phyloP scores from a whole-genome alignment of 2,888 invertebrate species.

The Clistopyga incitator region DNA sequence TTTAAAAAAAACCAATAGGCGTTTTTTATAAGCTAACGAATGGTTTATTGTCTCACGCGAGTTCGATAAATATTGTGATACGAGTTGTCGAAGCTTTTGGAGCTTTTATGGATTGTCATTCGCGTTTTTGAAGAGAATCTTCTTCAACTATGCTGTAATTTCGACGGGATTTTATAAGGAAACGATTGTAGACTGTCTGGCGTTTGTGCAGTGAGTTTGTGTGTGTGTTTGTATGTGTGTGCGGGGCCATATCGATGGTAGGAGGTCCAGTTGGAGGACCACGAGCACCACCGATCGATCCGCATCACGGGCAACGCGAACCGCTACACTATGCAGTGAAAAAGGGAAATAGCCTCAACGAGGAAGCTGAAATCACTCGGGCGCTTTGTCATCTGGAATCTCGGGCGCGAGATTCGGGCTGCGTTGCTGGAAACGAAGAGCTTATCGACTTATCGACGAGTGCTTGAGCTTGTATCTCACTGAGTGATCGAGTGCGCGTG shows the following conservation, averaged over 20 bases:
- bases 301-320: conserved; percentile 18
- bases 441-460: background rate
- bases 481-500: conserved; percentile 24
- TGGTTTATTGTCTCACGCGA: conserved; percentile 2
- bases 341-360: conserved; percentile 33
- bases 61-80: conserved; percentile 48
- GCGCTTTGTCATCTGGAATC: background rate
- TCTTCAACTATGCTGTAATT: background rate
- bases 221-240: background rate
- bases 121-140: background rate
- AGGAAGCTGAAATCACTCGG: background rate
- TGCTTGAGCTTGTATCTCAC: background rate
- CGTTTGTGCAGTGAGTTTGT: background rate
- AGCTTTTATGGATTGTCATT: conserved; percentile 3
- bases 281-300: conserved; percentile 55
- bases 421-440: background rate
- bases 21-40: background rate
- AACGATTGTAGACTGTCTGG: conserved; percentile 3
- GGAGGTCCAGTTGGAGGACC: conserved; percentile 38
- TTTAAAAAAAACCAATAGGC: background rate
- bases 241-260: conserved; percentile 24
- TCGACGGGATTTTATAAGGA: background rate
- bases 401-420: background rate
- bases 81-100: background rate
- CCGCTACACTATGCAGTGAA: conserved; percentile 40